phyloP scores from a whole-genome alignment of 1,140 invertebrate genomes.

The Drosophila quadrilineata region DNA sequence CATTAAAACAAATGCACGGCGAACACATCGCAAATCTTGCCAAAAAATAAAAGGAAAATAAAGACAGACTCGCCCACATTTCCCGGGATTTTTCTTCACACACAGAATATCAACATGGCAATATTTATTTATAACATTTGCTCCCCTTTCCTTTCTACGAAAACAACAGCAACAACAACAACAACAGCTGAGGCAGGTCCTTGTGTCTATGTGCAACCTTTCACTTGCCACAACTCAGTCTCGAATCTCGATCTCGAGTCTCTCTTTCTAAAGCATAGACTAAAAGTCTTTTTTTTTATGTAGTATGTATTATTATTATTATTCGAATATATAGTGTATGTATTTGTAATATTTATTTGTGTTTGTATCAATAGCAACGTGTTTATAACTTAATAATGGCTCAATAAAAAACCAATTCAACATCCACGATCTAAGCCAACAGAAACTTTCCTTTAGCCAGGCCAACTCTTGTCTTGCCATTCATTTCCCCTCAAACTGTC shows the following conservation, averaged over 20 bases:
- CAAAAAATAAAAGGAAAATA: conserved; percentile 16
- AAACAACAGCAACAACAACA: conserved; percentile 38
- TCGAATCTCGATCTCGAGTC: conserved; percentile 14
- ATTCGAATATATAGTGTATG: background rate
- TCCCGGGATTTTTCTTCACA: conserved; percentile 26
- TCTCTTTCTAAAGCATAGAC: conserved; percentile 45
- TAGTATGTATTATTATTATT: conserved; percentile 1
- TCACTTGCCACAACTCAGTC: conserved; percentile 45
- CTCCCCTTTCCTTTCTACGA: conserved; percentile 44
- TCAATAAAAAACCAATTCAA: conserved; percentile 70
- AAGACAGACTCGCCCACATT: conserved; percentile 46
- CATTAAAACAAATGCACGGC: conserved; percentile 69
- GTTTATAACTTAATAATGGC: conserved; percentile 78
- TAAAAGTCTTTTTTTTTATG: conserved; percentile 3
- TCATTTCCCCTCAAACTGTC: too few relatives aligned
- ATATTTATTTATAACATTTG: conserved; percentile 73
- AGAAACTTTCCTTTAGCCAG: conserved; percentile 62
- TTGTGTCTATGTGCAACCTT: conserved; percentile 55
- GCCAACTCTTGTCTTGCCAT: too few relatives aligned
- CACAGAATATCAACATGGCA: conserved; percentile 68
- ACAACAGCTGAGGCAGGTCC: conserved; percentile 33
- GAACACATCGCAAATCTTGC: conserved; percentile 46
- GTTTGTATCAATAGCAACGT: conserved; percentile 76
- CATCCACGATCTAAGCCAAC: conserved; percentile 32
- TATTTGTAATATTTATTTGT: conserved; percentile 63